Percentiles rank a stretch among this genome's conserved stretches.
These are phyloP conservation scores for Saccostrea echinata DNA, from an alignment of 1,140 invertebrate species.

Conservation along the genomic window DNA sequence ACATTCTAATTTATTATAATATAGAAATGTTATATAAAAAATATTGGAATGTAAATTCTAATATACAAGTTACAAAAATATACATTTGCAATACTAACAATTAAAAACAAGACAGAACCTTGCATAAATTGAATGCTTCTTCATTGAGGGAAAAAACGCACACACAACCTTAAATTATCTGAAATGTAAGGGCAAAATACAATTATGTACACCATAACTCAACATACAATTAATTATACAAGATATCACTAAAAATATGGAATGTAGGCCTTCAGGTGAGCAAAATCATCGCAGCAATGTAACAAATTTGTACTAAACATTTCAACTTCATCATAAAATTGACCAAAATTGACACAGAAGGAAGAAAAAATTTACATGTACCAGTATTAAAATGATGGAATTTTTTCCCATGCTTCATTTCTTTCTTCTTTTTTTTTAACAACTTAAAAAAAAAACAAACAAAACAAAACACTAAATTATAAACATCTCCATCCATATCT, in stretches of 20 bases:
- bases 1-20: conserved; percentile 20
- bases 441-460: not conserved
- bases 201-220: not conserved
- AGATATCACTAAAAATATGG: not conserved
- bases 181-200: not conserved
- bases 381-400: not conserved
- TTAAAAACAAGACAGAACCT: not conserved
- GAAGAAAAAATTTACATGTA: not conserved
- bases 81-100: not conserved
- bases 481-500: too few relatives aligned
- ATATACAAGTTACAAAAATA: conserved; percentile 35
- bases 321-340: not conserved
- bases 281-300: not conserved
- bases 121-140: not conserved
- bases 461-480: not conserved
- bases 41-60: conserved; percentile 22
- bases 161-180: not conserved
- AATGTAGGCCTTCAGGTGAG: not conserved
- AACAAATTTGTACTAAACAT: not conserved
- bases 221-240: not conserved
- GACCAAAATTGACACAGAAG: not conserved
- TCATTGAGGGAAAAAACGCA: not conserved
- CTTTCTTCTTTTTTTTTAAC: not conserved
- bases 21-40: conserved; percentile 16
- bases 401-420: not conserved